Conservation (phyloP, 2,888 invertebrate genomes). For the Xestoiulus laeticollis region DNA sequence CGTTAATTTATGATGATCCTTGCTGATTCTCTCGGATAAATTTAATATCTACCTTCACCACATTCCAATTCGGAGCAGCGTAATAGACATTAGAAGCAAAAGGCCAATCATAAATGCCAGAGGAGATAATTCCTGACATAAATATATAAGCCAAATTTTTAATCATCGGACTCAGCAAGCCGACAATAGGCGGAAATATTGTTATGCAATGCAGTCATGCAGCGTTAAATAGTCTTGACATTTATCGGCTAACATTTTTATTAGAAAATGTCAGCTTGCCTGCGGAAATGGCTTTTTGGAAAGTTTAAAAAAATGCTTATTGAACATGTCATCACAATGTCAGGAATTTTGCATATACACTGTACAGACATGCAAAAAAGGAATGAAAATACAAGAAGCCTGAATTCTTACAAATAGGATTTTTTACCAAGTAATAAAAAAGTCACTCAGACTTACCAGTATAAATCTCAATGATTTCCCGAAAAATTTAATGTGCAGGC, state of each 20-base stretch:
- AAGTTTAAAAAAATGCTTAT: neutral
- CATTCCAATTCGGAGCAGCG: neutral
- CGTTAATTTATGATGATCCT: no score
- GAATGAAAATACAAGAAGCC: neutral
- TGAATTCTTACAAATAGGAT: no score
- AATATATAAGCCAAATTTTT: neutral
- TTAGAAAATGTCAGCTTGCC: neutral
- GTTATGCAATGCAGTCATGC: neutral
- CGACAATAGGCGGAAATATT: neutral
- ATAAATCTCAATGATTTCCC: no score
- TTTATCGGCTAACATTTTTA: neutral
- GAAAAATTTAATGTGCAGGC: no score
- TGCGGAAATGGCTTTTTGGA: neutral
- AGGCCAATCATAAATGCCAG: neutral
- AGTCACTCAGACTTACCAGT: no score
- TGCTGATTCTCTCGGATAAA: no score
- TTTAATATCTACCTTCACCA: neutral
- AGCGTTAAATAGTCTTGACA: neutral
- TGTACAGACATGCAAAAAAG: neutral
- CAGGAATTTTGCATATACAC: neutral
- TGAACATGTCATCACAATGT: neutral
- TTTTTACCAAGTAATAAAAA: neutral
- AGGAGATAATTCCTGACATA: neutral
- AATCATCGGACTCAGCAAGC: neutral
- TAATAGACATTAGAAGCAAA: neutral